Percentiles rank a stretch among this genome's conserved stretches.
Conservation (phyloP, 2,113 vertebrate genomes). For the Campylorhamphus procurvoides region DNA sequence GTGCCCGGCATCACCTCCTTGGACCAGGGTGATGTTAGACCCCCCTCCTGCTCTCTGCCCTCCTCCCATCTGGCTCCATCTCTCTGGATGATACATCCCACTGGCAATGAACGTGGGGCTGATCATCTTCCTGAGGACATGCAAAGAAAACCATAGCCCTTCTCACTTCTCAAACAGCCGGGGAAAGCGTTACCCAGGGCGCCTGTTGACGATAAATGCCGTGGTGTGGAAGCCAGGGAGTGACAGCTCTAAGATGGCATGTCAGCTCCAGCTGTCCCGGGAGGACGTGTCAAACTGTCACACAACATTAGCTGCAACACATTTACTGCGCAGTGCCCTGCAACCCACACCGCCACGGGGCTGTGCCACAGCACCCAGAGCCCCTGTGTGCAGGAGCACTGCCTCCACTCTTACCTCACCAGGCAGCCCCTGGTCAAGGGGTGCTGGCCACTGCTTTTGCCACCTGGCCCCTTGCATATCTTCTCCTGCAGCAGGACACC, state of each 20-base stretch:
- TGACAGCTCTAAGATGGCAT: constrained; percentile 22
- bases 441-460: rapidly evolving
- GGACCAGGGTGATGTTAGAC: background rate
- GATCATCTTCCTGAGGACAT: constrained; percentile 23
- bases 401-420: background rate
- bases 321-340: background rate
- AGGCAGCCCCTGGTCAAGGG: background rate
- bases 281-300: constrained; percentile 29
- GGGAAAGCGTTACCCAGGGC: background rate
- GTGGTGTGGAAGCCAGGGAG: background rate
- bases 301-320: background rate
- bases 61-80: background rate
- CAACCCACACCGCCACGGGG: background rate
- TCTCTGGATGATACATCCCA: background rate
- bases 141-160: constrained; percentile 14
- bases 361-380: background rate
- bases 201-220: background rate
- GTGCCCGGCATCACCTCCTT: background rate
- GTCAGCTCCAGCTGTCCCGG: background rate
- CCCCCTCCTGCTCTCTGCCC: background rate
- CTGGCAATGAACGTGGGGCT: background rate
- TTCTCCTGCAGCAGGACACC: background rate
- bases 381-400: rapidly evolving
- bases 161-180: background rate
- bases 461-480: background rate